Conservation (phyloP, 2,113 vertebrate genomes). For the Morphnarchus princeps region DNA sequence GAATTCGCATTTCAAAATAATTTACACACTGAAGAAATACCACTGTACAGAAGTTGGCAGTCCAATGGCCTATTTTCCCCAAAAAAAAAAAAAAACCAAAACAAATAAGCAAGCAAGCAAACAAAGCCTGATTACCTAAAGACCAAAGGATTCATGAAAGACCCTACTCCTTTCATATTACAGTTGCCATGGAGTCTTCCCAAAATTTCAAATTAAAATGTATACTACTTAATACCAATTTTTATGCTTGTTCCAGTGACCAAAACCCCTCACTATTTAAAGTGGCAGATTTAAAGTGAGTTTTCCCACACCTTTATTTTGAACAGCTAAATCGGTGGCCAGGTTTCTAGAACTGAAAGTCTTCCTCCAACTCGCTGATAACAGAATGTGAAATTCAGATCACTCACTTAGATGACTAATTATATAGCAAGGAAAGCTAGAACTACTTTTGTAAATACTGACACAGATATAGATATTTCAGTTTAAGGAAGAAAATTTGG, state of each 20-base stretch:
- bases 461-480: neutral
- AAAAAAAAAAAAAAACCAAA: neutral
- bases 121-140: neutral
- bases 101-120: neutral
- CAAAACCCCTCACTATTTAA: neutral
- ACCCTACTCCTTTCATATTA: neutral
- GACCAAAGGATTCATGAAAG: neutral
- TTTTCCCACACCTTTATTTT: neutral
- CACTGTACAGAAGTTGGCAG: neutral
- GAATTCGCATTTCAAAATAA: neutral
- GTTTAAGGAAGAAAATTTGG: neutral
- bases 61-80: neutral
- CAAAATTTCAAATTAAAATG: neutral
- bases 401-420: neutral
- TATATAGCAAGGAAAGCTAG: rapidly evolving
- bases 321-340: neutral
- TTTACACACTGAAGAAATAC: neutral
- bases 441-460: neutral
- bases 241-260: neutral
- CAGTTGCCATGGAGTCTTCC: neutral
- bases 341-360: neutral
- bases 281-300: neutral
- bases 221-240: neutral
- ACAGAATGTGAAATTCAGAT: too few relatives aligned
- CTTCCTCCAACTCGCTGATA: neutral